These are phyloP conservation scores for Lithobius niger DNA, from an alignment of 1,140 invertebrate genomes.

Conservation along the genomic window DNA sequence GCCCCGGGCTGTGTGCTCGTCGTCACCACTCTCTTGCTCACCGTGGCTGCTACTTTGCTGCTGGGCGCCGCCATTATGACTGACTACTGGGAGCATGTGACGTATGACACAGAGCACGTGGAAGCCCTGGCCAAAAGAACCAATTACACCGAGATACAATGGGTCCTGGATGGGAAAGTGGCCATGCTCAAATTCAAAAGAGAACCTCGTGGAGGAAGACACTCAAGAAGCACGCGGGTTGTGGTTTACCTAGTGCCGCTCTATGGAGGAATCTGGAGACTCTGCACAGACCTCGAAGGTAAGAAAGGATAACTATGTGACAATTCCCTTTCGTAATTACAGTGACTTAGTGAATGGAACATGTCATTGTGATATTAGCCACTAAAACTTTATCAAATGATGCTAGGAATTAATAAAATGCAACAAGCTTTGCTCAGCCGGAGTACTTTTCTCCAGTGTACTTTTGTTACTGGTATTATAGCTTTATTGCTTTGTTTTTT, in stretches of 20 bases:
- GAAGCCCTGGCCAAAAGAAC: background rate
- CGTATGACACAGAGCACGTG: slow-evolving; percentile 43
- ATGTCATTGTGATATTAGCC: too few species aligned
- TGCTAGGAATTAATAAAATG: too few species aligned
- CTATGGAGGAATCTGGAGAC: slow-evolving; percentile 73
- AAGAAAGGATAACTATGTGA: too few species aligned
- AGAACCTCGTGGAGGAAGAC: background rate
- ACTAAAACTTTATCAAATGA: too few species aligned
- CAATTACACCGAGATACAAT: background rate
- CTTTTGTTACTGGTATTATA: too few species aligned
- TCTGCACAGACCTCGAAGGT: slow-evolving; percentile 62
- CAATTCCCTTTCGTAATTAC: too few species aligned
- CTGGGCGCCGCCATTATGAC: slow-evolving; percentile 67
- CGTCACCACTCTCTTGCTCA: slow-evolving; percentile 36
- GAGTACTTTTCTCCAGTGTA: too few species aligned
- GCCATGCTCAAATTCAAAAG: background rate
- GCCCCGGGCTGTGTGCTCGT: slow-evolving; percentile 23
- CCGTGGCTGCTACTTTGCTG: slow-evolving; percentile 53
- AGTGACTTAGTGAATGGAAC: too few species aligned
- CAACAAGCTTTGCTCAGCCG: too few species aligned
- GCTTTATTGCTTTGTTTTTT: too few species aligned
- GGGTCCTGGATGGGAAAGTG: background rate
- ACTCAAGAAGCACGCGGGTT: background rate
- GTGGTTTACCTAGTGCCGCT: slow-evolving; percentile 45
- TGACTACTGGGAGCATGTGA: slow-evolving; percentile 69